Conservation (phyloP, 2,113 vertebrate genomes). For the Rafetus swinhoei region DNA sequence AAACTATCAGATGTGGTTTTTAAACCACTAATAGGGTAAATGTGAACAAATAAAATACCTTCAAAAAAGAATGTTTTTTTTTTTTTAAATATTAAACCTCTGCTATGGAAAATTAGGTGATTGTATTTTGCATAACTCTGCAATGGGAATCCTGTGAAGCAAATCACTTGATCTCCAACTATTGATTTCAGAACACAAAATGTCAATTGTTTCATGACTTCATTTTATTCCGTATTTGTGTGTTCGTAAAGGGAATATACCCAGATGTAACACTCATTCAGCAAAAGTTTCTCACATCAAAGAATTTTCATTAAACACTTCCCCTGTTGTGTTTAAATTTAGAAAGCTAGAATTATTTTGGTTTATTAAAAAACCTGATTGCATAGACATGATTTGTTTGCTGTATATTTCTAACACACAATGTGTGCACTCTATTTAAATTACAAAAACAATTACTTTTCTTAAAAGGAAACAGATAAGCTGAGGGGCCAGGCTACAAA, state of each 20-base stretch:
- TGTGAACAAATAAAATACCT: constrained; percentile 81
- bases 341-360: background rate
- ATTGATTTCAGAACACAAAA: background rate
- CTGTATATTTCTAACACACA: background rate
- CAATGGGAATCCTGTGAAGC: background rate
- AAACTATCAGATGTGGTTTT: constrained; percentile 77
- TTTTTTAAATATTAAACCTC: constrained; percentile 55
- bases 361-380: background rate
- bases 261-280: background rate
- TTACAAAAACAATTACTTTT: background rate
- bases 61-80: constrained; percentile 58
- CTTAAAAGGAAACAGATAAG: background rate
- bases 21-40: constrained; percentile 76
- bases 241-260: background rate
- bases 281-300: fast-evolving
- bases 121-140: constrained; percentile 1
- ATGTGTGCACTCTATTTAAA: background rate
- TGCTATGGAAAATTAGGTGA: background rate
- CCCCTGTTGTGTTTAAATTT: background rate
- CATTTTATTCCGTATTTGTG: background rate
- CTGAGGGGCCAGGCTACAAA: background rate
- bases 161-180: background rate
- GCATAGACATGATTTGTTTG: fast-evolving
- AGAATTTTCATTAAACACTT: fast-evolving
- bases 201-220: background rate